These are phyloP conservation scores for Catharus minimus DNA, from an alignment of 2,113 vertebrate species.

Conservation along the genomic window DNA sequence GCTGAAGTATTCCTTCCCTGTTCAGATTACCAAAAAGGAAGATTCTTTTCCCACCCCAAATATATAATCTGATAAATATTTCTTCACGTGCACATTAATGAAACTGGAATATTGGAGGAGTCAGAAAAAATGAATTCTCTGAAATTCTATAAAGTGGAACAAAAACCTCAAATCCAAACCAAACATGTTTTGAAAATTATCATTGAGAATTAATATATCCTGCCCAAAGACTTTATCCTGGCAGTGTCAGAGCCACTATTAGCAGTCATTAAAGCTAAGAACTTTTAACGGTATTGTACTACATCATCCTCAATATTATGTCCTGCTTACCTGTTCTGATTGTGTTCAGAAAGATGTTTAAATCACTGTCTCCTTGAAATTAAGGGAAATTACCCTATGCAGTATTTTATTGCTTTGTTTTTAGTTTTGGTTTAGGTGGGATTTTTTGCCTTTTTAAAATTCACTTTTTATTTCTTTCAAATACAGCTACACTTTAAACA, in stretches of 20 bases:
- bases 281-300: neutral
- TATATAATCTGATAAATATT: neutral
- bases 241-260: neutral
- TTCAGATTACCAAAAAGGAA: neutral
- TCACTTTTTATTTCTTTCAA: neutral
- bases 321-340: neutral
- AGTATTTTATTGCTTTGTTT: neutral
- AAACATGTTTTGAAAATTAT: neutral
- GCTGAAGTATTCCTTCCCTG: neutral
- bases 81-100: neutral
- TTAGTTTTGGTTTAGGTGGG: neutral
- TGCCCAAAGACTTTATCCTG: neutral
- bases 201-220: neutral
- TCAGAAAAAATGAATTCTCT: neutral
- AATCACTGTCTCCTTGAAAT: neutral
- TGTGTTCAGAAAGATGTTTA: neutral
- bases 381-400: neutral
- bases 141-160: neutral
- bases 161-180: fast-evolving
- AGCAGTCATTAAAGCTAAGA: neutral
- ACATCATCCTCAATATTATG: neutral
- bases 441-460: neutral
- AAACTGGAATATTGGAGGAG: neutral
- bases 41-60: neutral
- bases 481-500: neutral